Percentiles rank a stretch among this genome's conserved stretches.
These are phyloP conservation scores for Tinea pellionella DNA, from an alignment of 2,888 invertebrate genomes.

Conservation along the genomic window DNA sequence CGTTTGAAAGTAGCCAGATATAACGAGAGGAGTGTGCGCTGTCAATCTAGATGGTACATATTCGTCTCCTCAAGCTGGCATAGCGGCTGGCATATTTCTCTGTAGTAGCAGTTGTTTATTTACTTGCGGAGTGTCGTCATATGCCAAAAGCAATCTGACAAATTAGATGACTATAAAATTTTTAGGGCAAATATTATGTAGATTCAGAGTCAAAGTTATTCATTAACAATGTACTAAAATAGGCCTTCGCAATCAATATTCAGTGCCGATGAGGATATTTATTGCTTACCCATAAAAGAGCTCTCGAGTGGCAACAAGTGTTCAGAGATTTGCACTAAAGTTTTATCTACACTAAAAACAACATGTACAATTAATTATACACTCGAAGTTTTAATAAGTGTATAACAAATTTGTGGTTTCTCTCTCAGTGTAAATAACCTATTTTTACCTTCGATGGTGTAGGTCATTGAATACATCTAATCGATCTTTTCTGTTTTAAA, in stretches of 20 bases:
- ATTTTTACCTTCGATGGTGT: neutral
- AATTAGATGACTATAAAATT: neutral
- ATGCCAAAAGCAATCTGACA: neutral
- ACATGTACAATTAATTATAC: no score
- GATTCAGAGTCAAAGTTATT: neutral
- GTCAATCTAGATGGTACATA: no score
- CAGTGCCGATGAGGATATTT: slow-evolving; percentile 1
- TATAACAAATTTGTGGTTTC: neutral
- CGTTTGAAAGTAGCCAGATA: no score
- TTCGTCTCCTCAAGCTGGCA: no score
- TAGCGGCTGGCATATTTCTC: no score
- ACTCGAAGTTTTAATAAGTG: neutral
- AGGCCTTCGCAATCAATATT: neutral
- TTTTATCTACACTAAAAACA: no score
- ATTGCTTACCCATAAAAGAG: neutral
- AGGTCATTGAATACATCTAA: neutral
- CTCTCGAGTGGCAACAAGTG: slow-evolving; percentile 2
- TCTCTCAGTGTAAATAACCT: neutral
- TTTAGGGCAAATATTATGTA: neutral
- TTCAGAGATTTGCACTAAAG: neutral
- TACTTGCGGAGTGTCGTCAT: no score
- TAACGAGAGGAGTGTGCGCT: no score
- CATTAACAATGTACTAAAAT: neutral
- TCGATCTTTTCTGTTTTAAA: neutral
- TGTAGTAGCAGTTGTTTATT: no score